Percentiles rank a stretch among this genome's conserved stretches.
phyloP scores from a whole-genome alignment of 2,888 invertebrate species.

The Anodontia alba region DNA sequence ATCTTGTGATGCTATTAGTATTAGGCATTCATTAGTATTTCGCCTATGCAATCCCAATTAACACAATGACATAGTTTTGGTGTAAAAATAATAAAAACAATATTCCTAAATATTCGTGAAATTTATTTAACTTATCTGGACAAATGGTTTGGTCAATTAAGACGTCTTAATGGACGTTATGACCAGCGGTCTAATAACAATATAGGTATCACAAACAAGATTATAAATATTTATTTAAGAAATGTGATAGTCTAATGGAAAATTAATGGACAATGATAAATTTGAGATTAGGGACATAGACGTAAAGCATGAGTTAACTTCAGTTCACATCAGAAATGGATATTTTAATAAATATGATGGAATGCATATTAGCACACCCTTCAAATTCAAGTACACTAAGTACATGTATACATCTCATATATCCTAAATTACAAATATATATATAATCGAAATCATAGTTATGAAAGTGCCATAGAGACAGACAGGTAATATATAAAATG shows the following conservation, averaged over 20 bases:
- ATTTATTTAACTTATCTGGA: background rate
- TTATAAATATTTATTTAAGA: slow-evolving; percentile 15
- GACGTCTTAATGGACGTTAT: background rate
- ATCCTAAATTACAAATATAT: too few species aligned
- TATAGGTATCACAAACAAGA: background rate
- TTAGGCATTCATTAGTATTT: too few species aligned
- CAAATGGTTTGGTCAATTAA: background rate
- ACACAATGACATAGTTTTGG: too few species aligned
- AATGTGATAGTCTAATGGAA: slow-evolving; percentile 6
- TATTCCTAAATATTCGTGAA: too few species aligned
- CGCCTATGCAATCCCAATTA: too few species aligned
- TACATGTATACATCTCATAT: background rate
- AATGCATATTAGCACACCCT: background rate
- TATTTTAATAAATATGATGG: background rate
- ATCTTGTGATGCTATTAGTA: too few species aligned
- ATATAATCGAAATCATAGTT: too few species aligned
- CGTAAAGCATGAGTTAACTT: background rate
- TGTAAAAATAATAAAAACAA: too few species aligned
- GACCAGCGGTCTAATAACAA: background rate
- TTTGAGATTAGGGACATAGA: background rate
- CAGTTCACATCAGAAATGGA: background rate
- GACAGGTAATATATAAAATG: background rate
- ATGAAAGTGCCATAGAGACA: background rate
- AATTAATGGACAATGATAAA: slow-evolving; percentile 2
- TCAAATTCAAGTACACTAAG: background rate